phyloP scores from a whole-genome alignment of 2,888 invertebrate genomes.

The Plusia festucae region DNA sequence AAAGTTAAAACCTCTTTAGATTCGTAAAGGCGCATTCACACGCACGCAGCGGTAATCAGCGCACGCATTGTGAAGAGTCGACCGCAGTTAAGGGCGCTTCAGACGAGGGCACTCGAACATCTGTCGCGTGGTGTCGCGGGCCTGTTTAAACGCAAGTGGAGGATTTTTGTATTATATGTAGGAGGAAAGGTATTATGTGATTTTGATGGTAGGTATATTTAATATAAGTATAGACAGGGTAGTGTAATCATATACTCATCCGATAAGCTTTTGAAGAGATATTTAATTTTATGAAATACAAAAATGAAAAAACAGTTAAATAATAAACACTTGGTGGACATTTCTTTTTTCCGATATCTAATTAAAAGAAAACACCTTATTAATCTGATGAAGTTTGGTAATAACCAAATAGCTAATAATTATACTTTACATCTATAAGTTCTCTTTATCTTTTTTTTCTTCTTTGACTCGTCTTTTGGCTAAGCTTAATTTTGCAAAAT shows the following conservation, averaged over 20 bases:
- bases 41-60: constrained; percentile 63
- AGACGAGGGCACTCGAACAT: constrained; percentile 77
- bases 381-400: too few species aligned
- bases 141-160: constrained; percentile 56
- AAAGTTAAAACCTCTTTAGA: constrained; percentile 60
- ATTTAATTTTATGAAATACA: not conserved
- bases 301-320: too few species aligned
- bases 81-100: constrained; percentile 72
- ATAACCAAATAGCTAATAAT: too few species aligned
- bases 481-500: too few species aligned
- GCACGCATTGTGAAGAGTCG: constrained; percentile 66
- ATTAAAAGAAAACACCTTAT: too few species aligned
- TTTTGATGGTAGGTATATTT: constrained; percentile 39
- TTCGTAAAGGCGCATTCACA: constrained; percentile 63
- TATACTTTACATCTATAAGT: too few species aligned
- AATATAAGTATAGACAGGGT: not conserved
- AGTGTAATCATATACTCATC: not conserved
- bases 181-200: constrained; percentile 41
- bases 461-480: too few species aligned
- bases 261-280: not conserved
- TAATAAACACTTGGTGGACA: not conserved
- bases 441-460: too few species aligned
- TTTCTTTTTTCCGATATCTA: too few species aligned
- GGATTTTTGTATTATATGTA: constrained; percentile 58
- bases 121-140: constrained; percentile 70